Evolutionary conservation across 2,797 vertebrate species (phyloP).

Genomic region (Coluber constrictor): DNA sequence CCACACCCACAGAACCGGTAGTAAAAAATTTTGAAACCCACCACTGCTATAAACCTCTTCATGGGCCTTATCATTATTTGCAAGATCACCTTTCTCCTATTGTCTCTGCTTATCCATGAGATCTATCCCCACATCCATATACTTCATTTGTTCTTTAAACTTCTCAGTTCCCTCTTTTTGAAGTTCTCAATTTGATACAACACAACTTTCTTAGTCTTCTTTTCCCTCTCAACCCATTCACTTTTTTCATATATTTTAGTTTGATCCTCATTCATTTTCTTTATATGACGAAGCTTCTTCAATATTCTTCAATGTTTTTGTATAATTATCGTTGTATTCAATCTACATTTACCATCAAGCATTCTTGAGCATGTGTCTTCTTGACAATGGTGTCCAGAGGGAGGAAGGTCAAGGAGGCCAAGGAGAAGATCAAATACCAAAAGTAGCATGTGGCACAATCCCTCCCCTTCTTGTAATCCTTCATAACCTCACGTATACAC

Average conservation of each 20-base stretch:
- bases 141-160: not conserved
- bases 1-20: too few species aligned
- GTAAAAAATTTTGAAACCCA: too few species aligned
- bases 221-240: not conserved
- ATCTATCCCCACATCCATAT: not conserved
- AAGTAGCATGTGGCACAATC: not conserved
- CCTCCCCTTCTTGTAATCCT: not conserved
- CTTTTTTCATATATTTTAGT: not conserved
- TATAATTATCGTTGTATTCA: not conserved
- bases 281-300: not conserved
- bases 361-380: not conserved
- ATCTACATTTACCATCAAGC: not conserved
- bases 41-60: not conserved
- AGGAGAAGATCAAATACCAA: not conserved
- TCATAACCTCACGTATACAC: not conserved
- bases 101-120: not conserved
- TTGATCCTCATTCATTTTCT: not conserved
- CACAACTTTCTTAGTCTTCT: not conserved
- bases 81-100: not conserved
- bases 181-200: not conserved
- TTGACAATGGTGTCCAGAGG: not conserved
- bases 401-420: not conserved
- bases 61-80: not conserved
- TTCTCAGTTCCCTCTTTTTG: not conserved
- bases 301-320: not conserved